These are phyloP conservation scores for Micromesistius poutassou DNA, from an alignment of 2,797 vertebrate species.

Conservation along the genomic window DNA sequence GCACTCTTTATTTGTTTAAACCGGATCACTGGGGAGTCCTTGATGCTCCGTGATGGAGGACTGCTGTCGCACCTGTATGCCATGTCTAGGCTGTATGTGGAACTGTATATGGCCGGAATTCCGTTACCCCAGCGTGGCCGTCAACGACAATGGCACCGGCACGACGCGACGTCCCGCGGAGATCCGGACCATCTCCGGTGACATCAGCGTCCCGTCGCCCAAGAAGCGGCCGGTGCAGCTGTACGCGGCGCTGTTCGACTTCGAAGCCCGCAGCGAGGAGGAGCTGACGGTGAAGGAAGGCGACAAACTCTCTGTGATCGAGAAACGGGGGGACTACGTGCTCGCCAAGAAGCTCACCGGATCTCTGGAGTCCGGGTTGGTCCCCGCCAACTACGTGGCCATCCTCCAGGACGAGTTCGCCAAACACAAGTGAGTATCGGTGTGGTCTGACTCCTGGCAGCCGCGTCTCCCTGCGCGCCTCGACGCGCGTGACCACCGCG, in stretches of 20 bases:
- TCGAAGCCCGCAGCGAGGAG: conserved; percentile 78
- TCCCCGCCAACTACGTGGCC: conserved; percentile 82
- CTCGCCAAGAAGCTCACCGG: conserved; percentile 82
- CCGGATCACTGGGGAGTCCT: conserved; percentile 21
- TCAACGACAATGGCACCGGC: conserved; percentile 47
- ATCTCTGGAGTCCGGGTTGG: conserved; percentile 75
- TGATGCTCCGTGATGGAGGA: conserved; percentile 77
- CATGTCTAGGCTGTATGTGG: conserved; percentile 81
- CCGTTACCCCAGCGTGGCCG: conserved; percentile 46
- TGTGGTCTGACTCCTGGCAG: background rate
- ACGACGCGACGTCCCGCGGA: conserved; percentile 47
- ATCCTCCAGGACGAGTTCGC: conserved; percentile 76
- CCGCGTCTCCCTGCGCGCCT: background rate
- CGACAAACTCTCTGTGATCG: conserved; percentile 83
- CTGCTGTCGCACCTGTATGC: conserved; percentile 80
- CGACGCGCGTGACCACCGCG: background rate
- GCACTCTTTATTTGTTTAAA: background rate
- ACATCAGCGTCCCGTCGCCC: conserved; percentile 62
- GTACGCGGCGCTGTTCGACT: conserved; percentile 82
- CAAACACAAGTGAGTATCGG: conserved; percentile 84
- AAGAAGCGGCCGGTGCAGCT: conserved; percentile 70
- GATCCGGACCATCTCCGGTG: conserved; percentile 71
- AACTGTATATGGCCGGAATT: conserved; percentile 81
- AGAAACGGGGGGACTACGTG: conserved; percentile 82
- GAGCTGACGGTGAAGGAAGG: conserved; percentile 83